These are phyloP conservation scores for Musca domestica DNA, from an alignment of 1,140 invertebrate genomes.

Conservation along the genomic window DNA sequence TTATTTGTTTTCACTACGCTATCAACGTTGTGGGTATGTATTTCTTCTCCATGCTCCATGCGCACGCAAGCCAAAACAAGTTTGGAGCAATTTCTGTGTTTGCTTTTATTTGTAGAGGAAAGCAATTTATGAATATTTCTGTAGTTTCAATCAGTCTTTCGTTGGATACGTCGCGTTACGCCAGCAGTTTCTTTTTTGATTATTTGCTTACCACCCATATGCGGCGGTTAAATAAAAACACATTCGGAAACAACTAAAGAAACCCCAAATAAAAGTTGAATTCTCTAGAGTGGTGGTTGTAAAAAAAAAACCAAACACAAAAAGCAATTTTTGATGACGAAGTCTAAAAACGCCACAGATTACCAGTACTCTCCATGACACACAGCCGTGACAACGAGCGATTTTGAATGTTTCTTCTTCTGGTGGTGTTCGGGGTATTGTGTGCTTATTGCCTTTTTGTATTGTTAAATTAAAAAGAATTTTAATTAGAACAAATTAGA, in stretches of 20 bases:
- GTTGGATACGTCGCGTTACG: slow-evolving; percentile 7
- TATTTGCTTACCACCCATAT: too few relatives aligned
- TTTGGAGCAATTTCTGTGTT: too few relatives aligned
- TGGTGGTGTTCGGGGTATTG: too few relatives aligned
- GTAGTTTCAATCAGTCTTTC: slow-evolving; percentile 2
- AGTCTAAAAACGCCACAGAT: neutral
- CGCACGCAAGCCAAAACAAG: slow-evolving; percentile 8
- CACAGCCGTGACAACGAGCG: too few relatives aligned
- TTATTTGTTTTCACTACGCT: neutral
- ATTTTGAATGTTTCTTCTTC: too few relatives aligned
- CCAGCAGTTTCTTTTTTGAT: neutral
- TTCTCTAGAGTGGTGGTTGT: slow-evolving; percentile 7
- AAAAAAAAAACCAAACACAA: neutral
- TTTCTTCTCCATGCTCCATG: neutral
- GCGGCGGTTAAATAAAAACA: neutral
- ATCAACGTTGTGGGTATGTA: neutral
- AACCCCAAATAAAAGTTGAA: slow-evolving; percentile 1
- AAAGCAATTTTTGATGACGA: slow-evolving; percentile 11
- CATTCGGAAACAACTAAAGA: neutral
- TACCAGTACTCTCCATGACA: too few relatives aligned
- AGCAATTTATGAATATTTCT: too few relatives aligned
- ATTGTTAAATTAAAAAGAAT: too few relatives aligned
- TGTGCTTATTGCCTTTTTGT: too few relatives aligned
- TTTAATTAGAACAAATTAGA: too few relatives aligned
- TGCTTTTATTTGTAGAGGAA: too few relatives aligned